A percentile compares a stretch with the other conserved stretches of the same genome.
These are phyloP conservation scores for Cisticola juncidis DNA, from an alignment of 2,113 vertebrate species.

Conservation along the genomic window DNA sequence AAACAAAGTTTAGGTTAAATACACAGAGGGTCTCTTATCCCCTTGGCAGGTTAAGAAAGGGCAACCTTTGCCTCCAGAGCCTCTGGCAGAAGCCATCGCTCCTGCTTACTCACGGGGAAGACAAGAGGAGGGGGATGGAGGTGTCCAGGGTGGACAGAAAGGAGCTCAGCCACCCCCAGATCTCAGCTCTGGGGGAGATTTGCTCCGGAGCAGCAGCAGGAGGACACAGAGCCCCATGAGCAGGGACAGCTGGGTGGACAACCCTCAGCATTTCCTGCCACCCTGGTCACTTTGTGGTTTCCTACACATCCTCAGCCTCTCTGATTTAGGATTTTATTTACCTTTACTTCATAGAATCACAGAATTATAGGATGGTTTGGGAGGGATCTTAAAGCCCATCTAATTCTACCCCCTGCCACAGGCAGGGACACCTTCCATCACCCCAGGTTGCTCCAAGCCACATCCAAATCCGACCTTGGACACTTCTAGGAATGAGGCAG, in stretches of 20 bases:
- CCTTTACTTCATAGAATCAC: neutral
- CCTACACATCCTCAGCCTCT: neutral
- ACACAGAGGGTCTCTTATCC: neutral
- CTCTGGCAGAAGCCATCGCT: neutral
- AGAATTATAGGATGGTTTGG: neutral
- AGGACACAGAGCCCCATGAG: neutral
- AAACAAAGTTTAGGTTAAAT: constrained; percentile 33
- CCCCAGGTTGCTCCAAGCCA: neutral
- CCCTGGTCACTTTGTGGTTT: neutral
- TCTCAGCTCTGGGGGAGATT: neutral
- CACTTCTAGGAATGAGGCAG: neutral
- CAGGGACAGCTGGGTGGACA: neutral
- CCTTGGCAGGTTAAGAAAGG: neutral
- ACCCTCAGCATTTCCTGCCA: neutral
- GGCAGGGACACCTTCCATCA: neutral
- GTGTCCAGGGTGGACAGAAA: neutral
- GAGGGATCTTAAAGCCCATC: neutral
- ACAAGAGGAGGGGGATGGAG: neutral
- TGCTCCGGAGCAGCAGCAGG: rapidly evolving
- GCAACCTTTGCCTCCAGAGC: neutral
- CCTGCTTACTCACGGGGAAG: neutral
- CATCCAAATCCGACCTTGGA: neutral
- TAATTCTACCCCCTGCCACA: neutral
- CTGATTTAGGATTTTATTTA: neutral
- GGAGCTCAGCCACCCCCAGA: neutral